These are phyloP conservation scores for Nasonia vitripennis DNA, from an alignment of 1,140 invertebrate species.

Conservation along the genomic window DNA sequence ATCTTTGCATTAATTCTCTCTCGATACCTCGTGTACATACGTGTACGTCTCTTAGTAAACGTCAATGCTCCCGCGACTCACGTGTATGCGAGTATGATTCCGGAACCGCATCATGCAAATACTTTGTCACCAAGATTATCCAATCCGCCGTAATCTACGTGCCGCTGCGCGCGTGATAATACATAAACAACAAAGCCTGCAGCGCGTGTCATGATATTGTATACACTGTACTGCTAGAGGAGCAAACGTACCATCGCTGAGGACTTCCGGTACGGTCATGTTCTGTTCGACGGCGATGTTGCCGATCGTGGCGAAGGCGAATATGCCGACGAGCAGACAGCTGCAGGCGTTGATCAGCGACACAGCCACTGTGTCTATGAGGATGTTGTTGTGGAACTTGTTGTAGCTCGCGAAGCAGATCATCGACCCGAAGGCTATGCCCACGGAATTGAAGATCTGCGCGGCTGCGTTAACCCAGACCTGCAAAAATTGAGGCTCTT, in stretches of 20 bases:
- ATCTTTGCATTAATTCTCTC: background rate
- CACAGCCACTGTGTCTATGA: slow-evolving; percentile 89
- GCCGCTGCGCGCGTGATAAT: too few relatives aligned
- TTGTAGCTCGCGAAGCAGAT: slow-evolving; percentile 97
- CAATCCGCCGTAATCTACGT: too few relatives aligned
- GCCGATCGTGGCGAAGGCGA: slow-evolving; percentile 91
- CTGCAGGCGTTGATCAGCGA: slow-evolving; percentile 88
- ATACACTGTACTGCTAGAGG: background rate
- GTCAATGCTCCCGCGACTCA: background rate
- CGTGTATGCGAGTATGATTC: background rate
- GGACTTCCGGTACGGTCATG: slow-evolving; percentile 86
- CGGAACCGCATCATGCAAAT: background rate
- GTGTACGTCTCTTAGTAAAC: background rate
- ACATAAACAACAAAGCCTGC: background rate
- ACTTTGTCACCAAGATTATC: too few relatives aligned
- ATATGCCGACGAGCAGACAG: slow-evolving; percentile 89
- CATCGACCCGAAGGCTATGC: slow-evolving; percentile 93
- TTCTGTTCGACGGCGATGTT: slow-evolving; percentile 89
- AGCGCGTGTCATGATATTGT: background rate
- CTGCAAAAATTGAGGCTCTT: slow-evolving; percentile 64
- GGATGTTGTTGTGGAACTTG: slow-evolving; percentile 91
- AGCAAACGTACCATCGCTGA: slow-evolving; percentile 84
- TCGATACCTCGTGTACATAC: background rate
- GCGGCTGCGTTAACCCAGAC: slow-evolving; percentile 94
- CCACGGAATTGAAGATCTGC: slow-evolving; percentile 95